phyloP scores from a whole-genome alignment of 1,140 invertebrate species.

The Hylaeus anthracinus region DNA sequence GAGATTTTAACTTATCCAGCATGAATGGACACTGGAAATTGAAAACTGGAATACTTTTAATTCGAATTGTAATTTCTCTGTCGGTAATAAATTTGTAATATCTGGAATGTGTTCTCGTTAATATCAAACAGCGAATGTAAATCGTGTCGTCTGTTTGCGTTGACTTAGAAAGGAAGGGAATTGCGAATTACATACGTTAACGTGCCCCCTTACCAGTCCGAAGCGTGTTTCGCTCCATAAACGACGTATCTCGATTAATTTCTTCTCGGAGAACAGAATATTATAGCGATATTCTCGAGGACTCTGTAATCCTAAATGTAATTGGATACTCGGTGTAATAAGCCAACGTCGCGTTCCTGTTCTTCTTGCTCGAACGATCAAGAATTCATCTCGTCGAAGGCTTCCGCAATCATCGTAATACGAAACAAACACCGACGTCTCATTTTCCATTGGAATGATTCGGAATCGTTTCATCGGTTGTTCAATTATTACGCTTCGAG shows the following conservation, averaged over 20 bases:
- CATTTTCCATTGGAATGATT: constrained; percentile 4
- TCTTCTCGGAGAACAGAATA: background rate
- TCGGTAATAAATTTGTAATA: background rate
- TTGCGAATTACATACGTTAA: background rate
- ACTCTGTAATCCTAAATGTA: constrained; percentile 23
- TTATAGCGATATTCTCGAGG: background rate
- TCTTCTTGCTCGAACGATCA: background rate
- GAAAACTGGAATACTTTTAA: no score
- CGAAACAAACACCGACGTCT: background rate
- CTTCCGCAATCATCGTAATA: background rate
- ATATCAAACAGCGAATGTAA: background rate
- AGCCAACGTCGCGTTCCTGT: background rate
- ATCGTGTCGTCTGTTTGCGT: background rate
- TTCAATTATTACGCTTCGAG: background rate
- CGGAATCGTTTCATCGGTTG: background rate
- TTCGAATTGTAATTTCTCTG: no score
- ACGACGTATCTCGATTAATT: background rate
- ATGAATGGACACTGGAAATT: no score
- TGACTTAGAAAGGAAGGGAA: background rate
- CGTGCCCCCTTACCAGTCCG: background rate
- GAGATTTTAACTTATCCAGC: no score
- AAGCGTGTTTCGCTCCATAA: background rate
- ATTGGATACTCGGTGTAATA: constrained; percentile 25
- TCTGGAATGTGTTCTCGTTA: background rate
- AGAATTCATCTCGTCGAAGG: constrained; percentile 10